phyloP scores from a whole-genome alignment of 2,797 vertebrate genomes.

The Poecilia picta region DNA sequence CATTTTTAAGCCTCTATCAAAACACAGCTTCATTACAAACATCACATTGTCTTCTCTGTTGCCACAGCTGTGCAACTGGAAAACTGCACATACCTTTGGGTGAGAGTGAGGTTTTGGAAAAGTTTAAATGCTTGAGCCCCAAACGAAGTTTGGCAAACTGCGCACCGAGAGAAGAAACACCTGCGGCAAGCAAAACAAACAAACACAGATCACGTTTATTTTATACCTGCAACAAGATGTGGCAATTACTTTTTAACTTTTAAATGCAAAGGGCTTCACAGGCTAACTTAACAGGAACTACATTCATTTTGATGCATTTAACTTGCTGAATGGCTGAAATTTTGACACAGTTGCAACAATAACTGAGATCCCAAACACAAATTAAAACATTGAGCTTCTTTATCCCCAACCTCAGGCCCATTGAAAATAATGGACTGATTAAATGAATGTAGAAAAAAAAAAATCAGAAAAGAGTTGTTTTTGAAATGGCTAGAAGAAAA shows the following conservation, averaged over 20 bases:
- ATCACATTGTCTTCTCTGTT: neutral
- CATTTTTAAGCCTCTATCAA: neutral
- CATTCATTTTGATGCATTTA: neutral
- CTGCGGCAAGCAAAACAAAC: slow-evolving; percentile 67
- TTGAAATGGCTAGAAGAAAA: neutral
- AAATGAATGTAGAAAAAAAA: neutral
- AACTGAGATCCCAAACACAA: neutral
- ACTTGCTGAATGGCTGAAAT: neutral
- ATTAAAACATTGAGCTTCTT: neutral
- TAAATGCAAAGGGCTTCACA: neutral
- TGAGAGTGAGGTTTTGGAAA: slow-evolving; percentile 95
- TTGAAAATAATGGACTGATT: neutral
- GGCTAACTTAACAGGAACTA: neutral
- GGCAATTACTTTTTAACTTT: neutral
- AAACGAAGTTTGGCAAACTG: slow-evolving; percentile 95
- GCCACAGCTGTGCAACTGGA: neutral
- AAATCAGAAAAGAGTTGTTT: neutral
- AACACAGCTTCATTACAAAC: neutral
- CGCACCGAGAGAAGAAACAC: slow-evolving; percentile 89
- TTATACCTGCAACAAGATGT: neutral
- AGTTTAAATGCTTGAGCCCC: slow-evolving; percentile 93
- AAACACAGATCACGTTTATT: neutral
- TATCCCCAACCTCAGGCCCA: neutral
- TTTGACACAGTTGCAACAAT: neutral
- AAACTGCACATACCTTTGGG: slow-evolving; percentile 88